phyloP scores from a whole-genome alignment of 1,140 invertebrate species.

The Coenobita brevimanus region DNA sequence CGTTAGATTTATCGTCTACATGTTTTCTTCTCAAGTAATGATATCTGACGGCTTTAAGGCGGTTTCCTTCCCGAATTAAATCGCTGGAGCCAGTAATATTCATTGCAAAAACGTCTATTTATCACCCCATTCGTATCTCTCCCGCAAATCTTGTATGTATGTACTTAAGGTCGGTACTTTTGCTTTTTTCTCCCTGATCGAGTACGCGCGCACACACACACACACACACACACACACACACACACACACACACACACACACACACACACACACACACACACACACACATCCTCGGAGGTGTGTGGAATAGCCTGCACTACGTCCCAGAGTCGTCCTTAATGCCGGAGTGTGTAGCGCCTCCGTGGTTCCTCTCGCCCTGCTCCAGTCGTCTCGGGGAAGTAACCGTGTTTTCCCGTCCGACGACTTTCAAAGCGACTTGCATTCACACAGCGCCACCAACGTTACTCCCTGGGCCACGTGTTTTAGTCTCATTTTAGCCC shows the following conservation, averaged over 20 bases:
- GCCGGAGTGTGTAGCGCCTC: constrained; percentile 18
- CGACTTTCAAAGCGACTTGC: constrained; percentile 47
- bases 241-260: background rate
- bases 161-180: too few relatives aligned
- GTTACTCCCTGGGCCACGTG: background rate
- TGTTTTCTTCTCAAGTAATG: too few relatives aligned
- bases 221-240: background rate
- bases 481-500: background rate
- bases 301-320: constrained; percentile 9
- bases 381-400: constrained; percentile 38
- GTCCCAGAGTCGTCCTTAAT: constrained; percentile 28
- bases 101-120: too few relatives aligned
- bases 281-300: too few relatives aligned
- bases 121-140: too few relatives aligned
- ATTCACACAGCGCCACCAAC: constrained; percentile 43
- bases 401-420: constrained; percentile 57
- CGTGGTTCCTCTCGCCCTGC: constrained; percentile 32
- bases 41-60: too few relatives aligned
- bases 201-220: background rate
- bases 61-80: too few relatives aligned
- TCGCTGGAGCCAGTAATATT: too few relatives aligned
- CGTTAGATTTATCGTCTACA: too few relatives aligned
- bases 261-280: constrained; percentile 4
- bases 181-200: background rate
- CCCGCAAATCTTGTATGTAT: too few relatives aligned